Evolutionary conservation across 1,140 invertebrate species (phyloP), one percentile per base, ranked within the genome.

Genomic region (Trachymyrmex septentrionalis): DNA sequence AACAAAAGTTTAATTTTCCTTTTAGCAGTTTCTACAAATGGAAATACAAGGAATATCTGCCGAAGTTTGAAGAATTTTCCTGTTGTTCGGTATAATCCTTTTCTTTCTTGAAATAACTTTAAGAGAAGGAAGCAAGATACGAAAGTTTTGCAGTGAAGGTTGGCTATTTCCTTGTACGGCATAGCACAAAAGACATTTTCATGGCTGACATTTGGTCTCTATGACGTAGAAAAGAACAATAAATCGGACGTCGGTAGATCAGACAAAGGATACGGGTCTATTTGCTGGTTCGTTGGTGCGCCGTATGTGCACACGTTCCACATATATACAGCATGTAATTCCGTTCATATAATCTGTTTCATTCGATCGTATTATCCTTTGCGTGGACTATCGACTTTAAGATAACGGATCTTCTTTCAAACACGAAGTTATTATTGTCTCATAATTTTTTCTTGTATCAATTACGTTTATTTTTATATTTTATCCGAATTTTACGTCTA

Each of bases 331-430:
- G 21, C 16, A 7, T 12, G 14, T 80, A 59, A 71, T 81, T 69
- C 30, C 44, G 6, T 1, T 19, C 34, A 21, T 19, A 14, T 81
- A 69, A 69, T 81, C 77, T 69, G 30, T 30, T 50, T 34, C 48
- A 50, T 44, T n/a, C 48, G 64, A 57, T 71, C 30, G 48, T 24
- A 38, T 80, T 67, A 67, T 69, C 64, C 50, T 71, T 81, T 27
- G 38, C 34, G 53, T 57, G 16, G 50, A 48, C 78, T 81, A 81
- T 81, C 78, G 48, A 57, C 64, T 81, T 81, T 71, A 59, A 71
- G 30, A 34, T 71, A 57, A 38, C 21, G 14, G 50, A 27, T 61
- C 24, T 10, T 44, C 9, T 44, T 44, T 44, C 38, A 44, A 44
- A n/a, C 2, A 7, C 30, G 66, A 71, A 55, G 30, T 50, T 14